A percentile compares a stretch with the other conserved stretches of the same genome.
These are phyloP conservation scores for Fissipunctia ypsillon DNA, from an alignment of 2,888 invertebrate genomes.

Conservation along the genomic window DNA sequence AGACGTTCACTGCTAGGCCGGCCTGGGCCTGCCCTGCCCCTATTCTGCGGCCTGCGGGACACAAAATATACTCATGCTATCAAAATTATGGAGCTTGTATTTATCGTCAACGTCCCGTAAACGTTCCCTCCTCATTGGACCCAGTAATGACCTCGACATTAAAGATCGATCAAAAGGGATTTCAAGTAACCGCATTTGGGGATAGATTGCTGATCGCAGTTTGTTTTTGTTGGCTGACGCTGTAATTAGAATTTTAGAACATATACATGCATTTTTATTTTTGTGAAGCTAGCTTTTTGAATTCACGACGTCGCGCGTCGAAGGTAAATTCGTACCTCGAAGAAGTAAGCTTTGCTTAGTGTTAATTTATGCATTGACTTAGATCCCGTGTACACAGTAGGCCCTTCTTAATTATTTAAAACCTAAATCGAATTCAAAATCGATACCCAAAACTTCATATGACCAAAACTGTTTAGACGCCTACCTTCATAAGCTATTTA, in stretches of 20 bases:
- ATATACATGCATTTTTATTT: not conserved
- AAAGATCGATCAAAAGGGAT: conserved; percentile 19
- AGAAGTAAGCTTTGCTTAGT: not conserved
- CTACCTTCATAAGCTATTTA: conserved; percentile 63
- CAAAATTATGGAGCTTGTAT: not conserved
- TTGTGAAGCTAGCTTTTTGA: too few relatives aligned
- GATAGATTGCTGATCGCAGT: conserved; percentile 12
- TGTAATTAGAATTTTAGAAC: too few relatives aligned
- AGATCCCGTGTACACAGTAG: not conserved
- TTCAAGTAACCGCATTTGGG: conserved; percentile 1
- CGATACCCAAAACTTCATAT: conserved; percentile 44
- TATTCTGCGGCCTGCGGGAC: not conserved
- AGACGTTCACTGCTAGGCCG: too few relatives aligned
- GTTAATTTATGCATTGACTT: conserved; percentile 43
- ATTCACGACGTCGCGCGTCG: not conserved
- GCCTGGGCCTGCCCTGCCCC: too few relatives aligned
- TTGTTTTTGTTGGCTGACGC: not conserved
- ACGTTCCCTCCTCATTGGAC: not conserved
- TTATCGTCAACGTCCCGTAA: not conserved
- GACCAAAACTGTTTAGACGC: conserved; percentile 48
- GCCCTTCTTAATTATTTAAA: conserved; percentile 20
- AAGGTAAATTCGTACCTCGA: not conserved
- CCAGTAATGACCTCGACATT: conserved; percentile 13
- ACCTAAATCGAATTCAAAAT: conserved; percentile 34
- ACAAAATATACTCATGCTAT: not conserved